Base-by-base conservation (phyloP, 2,888 invertebrate species). In the Epiperipatus broadwayi region DNA sequence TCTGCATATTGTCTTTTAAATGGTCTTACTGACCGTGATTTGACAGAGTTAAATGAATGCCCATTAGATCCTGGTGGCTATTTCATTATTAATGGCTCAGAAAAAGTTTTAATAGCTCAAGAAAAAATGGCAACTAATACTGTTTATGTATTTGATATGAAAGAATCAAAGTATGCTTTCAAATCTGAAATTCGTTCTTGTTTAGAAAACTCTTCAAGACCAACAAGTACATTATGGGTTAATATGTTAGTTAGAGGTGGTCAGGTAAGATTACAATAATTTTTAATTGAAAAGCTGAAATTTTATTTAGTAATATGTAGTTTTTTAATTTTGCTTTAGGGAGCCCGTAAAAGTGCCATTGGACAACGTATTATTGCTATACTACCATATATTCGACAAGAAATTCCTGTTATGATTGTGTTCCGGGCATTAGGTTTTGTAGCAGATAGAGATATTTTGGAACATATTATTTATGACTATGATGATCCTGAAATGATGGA, bases 401-500 rank as follows among this genome's bases (percentile, higher is more conserved):
- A 99, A 67, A 97, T 99, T 51, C 97, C 97, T 0, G 91, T 99
- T 41, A 97, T 99, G 80, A 91, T 99, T 56, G 95, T 99, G 2
- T 99, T 99, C 58, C 72, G 95, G 57, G 97, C 95, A n/a, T 65
- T 91, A 42, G 95, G 97, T 22, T 99, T 99, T 64, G 97, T 97
- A 30, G 93, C 97, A 5, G 97, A 99, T 63, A 72, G 97, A 53
- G 97, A 99, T 63, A 99, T 99, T 53, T 67, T 99, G 16, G 97
- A 99, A 57, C 97, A 99, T 54, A 97, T 99, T 44, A 97, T 99
- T 53, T 99, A 99, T 59, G 97, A 99, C 57, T 97, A 97, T 64
- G 93, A 97, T 61, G 97, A 99, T 63, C 95, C 91, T 5, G 97
- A 99, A 67, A 95, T 99, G 93, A 97, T 99, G 95, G 97, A 99